Base-by-base conservation (phyloP, 2,888 invertebrate genomes). In the Netelia virgata region DNA sequence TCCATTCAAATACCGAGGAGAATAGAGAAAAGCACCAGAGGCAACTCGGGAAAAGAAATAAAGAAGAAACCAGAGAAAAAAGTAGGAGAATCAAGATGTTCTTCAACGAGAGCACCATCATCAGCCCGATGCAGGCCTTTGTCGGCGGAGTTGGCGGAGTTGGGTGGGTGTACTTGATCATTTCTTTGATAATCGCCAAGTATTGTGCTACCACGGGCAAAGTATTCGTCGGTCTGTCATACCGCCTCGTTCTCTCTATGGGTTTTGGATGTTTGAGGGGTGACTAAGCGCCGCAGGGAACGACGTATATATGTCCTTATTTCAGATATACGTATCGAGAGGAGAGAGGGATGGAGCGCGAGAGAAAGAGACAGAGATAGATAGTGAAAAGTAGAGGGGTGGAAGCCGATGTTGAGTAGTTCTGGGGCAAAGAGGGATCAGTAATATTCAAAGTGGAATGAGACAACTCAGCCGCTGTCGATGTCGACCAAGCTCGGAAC, bases 121-220 rank as follows among this genome's bases (percentile, higher is more conserved):
- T 88, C 86, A 90, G 88, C 73, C 92, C 93, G 75, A 89, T 92
- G 91, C 87, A 86, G 64, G 90, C 92, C 61, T 93, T 90, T 88
- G 88, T 92, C 81, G 88, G 88, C 84, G 90, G 86, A 82, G 85
- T 87, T 59, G 88, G 89, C 81, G 90, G 88, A 76, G 88, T 87
- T 69, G 91, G 91, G 91, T 92, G 88, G 86, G 91, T 91, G 85
- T 77, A 87, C 87, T 88, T 88, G 88, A 90, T 89, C 86, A 89
- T 88, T 89, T 87, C 87, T 89, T 89, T 88, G 86, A 89, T 89
- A 89, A 89, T 89, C 89, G 88, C 86, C 81, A 75, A 82, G 87
- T 86, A 88, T 90, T 91, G 89, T 89, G 86, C 87, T 85, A 43
- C 23, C 23, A 77, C 28, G 69, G 68, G 50, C 55, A 75, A 50